Percentiles rank a stretch among this genome's conserved stretches.
These are phyloP conservation scores for Dicrostonyx torquatus DNA, from an alignment of 2,797 vertebrate species.

Conservation along the genomic window DNA sequence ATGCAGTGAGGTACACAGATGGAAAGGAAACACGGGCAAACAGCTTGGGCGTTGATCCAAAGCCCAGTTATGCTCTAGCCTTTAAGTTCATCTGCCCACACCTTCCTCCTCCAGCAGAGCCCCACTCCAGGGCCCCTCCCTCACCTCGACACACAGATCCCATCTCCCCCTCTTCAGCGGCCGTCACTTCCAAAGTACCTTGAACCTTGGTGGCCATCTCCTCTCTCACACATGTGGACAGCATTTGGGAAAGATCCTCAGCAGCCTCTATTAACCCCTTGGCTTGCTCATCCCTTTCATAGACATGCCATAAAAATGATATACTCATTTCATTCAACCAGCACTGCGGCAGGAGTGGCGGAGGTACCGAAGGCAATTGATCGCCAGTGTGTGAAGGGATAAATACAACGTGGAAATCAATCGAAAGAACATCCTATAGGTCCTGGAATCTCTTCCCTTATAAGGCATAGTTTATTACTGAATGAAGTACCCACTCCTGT, in stretches of 20 bases:
- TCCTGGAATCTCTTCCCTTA: constrained; percentile 83
- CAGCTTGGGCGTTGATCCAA: neutral
- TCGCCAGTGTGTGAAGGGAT: constrained; percentile 84
- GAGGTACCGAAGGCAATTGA: constrained; percentile 80
- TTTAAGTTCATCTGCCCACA: neutral
- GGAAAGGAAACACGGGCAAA: neutral
- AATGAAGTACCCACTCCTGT: constrained; percentile 67
- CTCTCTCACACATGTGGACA: constrained; percentile 73
- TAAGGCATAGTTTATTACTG: constrained; percentile 73
- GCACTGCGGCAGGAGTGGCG: constrained; percentile 72
- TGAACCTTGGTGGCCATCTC: constrained; percentile 46
- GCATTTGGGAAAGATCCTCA: constrained; percentile 58
- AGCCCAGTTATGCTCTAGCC: neutral
- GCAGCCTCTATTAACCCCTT: constrained; percentile 81
- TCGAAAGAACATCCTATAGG: constrained; percentile 84
- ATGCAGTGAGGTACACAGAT: neutral
- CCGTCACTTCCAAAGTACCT: constrained; percentile 77
- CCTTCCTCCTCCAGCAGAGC: neutral
- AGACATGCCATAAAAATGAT: constrained; percentile 86
- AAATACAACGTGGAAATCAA: constrained; percentile 87
- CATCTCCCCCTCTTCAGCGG: neutral
- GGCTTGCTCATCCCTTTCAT: constrained; percentile 84
- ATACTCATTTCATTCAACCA: constrained; percentile 84
- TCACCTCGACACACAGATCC: neutral
- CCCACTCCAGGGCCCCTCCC: neutral